Evolutionary conservation across 2,797 vertebrate genomes (phyloP), one percentile per base, ranked within the genome.

Genomic region (Acridotheres tristis): DNA sequence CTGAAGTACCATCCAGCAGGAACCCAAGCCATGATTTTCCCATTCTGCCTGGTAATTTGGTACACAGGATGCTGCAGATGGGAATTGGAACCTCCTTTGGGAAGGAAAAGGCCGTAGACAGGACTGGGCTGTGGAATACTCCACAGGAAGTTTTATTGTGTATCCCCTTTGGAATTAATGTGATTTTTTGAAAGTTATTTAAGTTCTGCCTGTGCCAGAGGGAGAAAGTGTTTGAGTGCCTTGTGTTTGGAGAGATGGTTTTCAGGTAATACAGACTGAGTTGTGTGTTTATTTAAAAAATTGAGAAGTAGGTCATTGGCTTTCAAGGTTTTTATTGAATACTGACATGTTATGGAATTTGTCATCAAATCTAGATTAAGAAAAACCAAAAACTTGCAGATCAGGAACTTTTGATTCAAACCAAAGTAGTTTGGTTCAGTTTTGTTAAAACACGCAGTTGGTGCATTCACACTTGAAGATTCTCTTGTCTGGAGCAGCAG

Each of bases 381-480:
- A 30, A 19, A 29, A 21, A 11, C 8, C 32, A 40, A 40, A 40
- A 40, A 40, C 29, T 21, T 9, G 5, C 6, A 40, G 55, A 38
- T 22, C 8, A 43, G 53, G n/a, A 43, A 4, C 23, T 72, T 77
- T 80, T 78, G 58, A 16, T 50, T 67, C 43, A 40, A 48, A 25
- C 54, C 32, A 5, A 9, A 61, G 36, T 13, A 17, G 21, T 34
- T 36, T 36, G 9, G 10, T 69, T 80, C 12, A 4, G 26, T 51
- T 68, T 69, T 40, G 55, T 30, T 59, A 20, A 65, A 7, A 15
- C 7, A 8, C 5, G 0, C 17, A 14, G 2, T 8, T 78, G 14
- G 4, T 0, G 0, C 29, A 7, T 51, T 17, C 5, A 3, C 32
- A 9, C 25, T 32, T 36, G 6, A 50, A 29, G n/a, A 8, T 13